Conservation (phyloP, 2,888 invertebrate genomes). For the Busseola fusca region DNA sequence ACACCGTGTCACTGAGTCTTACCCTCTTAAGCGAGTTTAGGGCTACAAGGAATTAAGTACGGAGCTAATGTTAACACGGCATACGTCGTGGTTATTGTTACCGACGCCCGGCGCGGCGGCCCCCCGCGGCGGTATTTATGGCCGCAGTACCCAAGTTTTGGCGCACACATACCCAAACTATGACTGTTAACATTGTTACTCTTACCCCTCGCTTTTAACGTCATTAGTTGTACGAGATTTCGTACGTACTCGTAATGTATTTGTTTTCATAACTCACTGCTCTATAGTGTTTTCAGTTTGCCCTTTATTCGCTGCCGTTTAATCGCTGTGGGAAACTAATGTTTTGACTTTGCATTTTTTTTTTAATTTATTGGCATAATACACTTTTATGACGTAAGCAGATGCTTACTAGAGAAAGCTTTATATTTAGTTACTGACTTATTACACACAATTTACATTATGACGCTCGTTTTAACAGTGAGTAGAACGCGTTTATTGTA, state of each 20-base stretch:
- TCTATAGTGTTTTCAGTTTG: slow-evolving; percentile 78
- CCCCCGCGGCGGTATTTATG: slow-evolving; percentile 87
- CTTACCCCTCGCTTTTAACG: slow-evolving; percentile 86
- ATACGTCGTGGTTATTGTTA: slow-evolving; percentile 85
- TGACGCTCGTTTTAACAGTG: slow-evolving; percentile 51
- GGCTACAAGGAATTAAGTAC: slow-evolving; percentile 88
- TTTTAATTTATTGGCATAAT: slow-evolving; percentile 73
- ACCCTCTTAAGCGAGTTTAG: slow-evolving; percentile 87
- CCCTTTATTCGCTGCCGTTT: slow-evolving; percentile 78
- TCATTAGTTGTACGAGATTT: slow-evolving; percentile 88
- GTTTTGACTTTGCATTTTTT: slow-evolving; percentile 77
- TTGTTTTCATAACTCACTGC: slow-evolving; percentile 86
- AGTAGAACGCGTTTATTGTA: slow-evolving; percentile 63
- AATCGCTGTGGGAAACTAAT: slow-evolving; percentile 86
- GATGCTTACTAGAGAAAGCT: slow-evolving; percentile 63
- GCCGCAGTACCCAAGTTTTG: slow-evolving; percentile 84
- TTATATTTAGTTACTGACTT: slow-evolving; percentile 46
- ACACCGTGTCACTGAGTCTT: slow-evolving; percentile 84
- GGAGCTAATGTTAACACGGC: slow-evolving; percentile 87
- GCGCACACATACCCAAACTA: slow-evolving; percentile 86
- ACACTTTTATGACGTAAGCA: slow-evolving; percentile 73
- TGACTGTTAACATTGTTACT: slow-evolving; percentile 86
- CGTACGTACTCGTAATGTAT: slow-evolving; percentile 84
- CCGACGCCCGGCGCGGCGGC: slow-evolving; percentile 68
- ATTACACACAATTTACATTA: slow-evolving; percentile 58